Percentiles rank a stretch among this genome's conserved stretches.
Conservation (phyloP, 2,888 invertebrate genomes). For the Macroteleia sp. region DNA sequence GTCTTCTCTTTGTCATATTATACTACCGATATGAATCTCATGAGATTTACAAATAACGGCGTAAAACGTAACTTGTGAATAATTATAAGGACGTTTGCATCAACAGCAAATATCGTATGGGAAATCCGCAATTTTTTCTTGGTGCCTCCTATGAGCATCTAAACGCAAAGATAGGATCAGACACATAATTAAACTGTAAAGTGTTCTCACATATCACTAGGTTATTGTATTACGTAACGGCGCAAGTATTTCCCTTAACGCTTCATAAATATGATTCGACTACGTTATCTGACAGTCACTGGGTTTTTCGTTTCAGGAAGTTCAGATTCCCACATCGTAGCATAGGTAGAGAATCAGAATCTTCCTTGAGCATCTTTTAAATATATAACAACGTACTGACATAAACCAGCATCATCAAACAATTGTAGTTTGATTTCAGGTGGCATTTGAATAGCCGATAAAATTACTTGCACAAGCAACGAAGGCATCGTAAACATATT, state of each 20-base stretch:
- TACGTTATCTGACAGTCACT: slow-evolving; percentile 44
- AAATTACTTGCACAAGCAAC: no score
- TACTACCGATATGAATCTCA: slow-evolving; percentile 32
- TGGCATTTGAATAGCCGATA: no score
- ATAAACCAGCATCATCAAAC: slow-evolving; percentile 3
- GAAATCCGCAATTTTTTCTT: slow-evolving; percentile 54
- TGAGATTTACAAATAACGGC: slow-evolving; percentile 45
- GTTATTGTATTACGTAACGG: slow-evolving; percentile 64
- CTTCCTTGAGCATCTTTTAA: slow-evolving; percentile 36
- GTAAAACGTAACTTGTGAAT: slow-evolving; percentile 36
- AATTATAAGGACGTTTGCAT: slow-evolving; percentile 54
- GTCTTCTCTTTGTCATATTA: background rate
- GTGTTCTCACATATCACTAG: slow-evolving; percentile 64
- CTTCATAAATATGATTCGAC: slow-evolving; percentile 58
- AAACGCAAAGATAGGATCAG: slow-evolving; percentile 47
- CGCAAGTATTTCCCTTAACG: slow-evolving; percentile 34
- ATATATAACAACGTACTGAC: slow-evolving; percentile 17
- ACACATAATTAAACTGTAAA: slow-evolving; percentile 56
- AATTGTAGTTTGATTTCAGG: no score
- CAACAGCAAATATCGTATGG: slow-evolving; percentile 55
- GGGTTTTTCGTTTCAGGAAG: slow-evolving; percentile 55
- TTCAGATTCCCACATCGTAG: slow-evolving; percentile 50
- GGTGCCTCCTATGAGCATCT: slow-evolving; percentile 52
- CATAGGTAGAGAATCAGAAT: slow-evolving; percentile 15
- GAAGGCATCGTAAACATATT: no score